These are phyloP conservation scores for Osmoderma eremita DNA, from an alignment of 2,888 invertebrate species.

Conservation along the genomic window DNA sequence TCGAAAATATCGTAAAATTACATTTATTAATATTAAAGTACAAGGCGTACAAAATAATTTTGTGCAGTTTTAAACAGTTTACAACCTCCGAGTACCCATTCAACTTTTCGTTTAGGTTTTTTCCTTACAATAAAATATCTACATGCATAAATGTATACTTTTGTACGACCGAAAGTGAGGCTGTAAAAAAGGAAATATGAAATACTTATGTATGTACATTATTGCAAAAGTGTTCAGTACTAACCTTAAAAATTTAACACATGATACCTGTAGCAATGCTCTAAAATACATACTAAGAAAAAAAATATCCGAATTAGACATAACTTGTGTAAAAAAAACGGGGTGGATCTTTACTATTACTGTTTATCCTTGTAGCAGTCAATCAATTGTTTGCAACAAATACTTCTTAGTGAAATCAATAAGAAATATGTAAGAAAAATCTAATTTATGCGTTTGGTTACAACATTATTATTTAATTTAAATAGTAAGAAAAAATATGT, in stretches of 20 bases:
- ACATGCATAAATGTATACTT: conserved; percentile 2
- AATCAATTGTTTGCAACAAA: no score
- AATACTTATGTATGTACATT: conserved; percentile 19
- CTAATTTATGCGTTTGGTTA: no score
- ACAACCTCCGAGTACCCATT: no score
- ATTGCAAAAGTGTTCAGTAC: conserved; percentile 24
- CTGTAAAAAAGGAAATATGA: background rate
- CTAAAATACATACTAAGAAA: conserved; percentile 35
- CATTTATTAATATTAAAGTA: no score
- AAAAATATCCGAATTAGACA: conserved; percentile 26
- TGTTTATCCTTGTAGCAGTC: background rate
- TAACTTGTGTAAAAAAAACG: conserved; percentile 10
- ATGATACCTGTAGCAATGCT: conserved; percentile 30
- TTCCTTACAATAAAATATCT: background rate
- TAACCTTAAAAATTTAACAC: conserved; percentile 33
- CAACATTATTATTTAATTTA: no score
- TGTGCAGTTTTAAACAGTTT: no score
- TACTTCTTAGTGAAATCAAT: no score
- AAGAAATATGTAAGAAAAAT: no score
- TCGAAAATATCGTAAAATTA: no score
- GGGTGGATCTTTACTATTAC: conserved; percentile 7
- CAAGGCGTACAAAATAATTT: no score
- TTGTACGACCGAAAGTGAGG: background rate
- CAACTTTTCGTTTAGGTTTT: no score
- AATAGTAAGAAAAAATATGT: no score